Evolutionary conservation across 1,140 invertebrate genomes (phyloP).

Genomic region (Drosophila rhopaloa): DNA sequence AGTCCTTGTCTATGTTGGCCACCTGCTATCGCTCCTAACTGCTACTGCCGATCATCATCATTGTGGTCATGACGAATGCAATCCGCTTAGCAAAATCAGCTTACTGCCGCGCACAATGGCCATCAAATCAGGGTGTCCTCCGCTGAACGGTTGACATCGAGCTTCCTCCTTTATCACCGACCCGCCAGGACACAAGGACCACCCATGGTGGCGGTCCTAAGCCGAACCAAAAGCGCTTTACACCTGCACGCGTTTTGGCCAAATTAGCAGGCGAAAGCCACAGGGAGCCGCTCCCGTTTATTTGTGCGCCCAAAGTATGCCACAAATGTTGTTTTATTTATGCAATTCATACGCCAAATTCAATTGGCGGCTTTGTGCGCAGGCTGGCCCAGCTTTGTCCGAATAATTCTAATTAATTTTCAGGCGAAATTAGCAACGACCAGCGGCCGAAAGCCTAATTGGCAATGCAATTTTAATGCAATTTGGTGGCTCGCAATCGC

Average conservation of each 20-base stretch:
- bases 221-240: conserved; percentile 65
- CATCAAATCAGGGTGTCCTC: conserved; percentile 17
- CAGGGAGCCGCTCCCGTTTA: conserved; percentile 13
- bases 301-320: conserved; percentile 20
- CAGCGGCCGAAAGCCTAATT: conserved; percentile 63
- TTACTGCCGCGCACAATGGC: conserved; percentile 50
- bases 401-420: conserved; percentile 79
- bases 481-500: conserved; percentile 50
- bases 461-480: conserved; percentile 71
- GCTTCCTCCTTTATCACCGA: not conserved
- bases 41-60: conserved; percentile 36
- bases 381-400: conserved; percentile 39
- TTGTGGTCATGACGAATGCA: conserved; percentile 29
- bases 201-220: conserved; percentile 44
- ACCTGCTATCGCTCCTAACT: not conserved
- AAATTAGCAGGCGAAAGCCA: conserved; percentile 60
- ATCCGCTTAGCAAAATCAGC: conserved; percentile 76
- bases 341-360: conserved; percentile 63
- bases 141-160: conserved; percentile 6
- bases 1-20: conserved; percentile 7
- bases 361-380: conserved; percentile 65
- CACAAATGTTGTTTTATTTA: conserved; percentile 58
- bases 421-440: conserved; percentile 56
- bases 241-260: conserved; percentile 71
- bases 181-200: not conserved